Conservation (phyloP, 2,888 invertebrate genomes). For the Idaea straminata region DNA sequence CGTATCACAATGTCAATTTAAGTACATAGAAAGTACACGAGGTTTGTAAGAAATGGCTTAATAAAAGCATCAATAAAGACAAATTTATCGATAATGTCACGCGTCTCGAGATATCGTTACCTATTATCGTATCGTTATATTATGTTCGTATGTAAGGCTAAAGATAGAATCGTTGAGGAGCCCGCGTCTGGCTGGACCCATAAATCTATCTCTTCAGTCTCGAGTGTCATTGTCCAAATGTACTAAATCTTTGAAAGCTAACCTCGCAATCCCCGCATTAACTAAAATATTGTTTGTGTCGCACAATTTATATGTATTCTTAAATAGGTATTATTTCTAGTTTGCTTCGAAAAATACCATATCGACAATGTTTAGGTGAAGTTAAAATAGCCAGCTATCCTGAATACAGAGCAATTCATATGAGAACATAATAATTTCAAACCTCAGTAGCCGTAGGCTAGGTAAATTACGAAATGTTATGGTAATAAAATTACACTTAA, state of each 20-base stretch:
- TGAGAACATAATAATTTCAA: not conserved
- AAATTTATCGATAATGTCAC: constrained; percentile 27
- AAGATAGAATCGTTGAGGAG: constrained; percentile 32
- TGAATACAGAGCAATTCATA: not conserved
- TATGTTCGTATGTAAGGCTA: constrained; percentile 10
- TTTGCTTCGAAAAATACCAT: constrained; percentile 12
- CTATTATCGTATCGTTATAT: not conserved
- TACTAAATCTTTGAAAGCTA: constrained; percentile 47
- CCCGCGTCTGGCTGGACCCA: constrained; percentile 43
- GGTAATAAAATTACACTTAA: constrained; percentile 19
- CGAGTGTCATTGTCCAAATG: constrained; percentile 45
- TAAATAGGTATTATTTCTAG: not conserved
- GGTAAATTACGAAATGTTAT: constrained; percentile 9
- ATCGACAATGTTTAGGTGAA: not conserved
- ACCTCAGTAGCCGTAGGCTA: not conserved
- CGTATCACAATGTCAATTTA: not conserved
- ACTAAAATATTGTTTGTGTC: constrained; percentile 23
- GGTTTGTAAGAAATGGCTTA: constrained; percentile 17
- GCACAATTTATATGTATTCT: not conserved
- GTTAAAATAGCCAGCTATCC: not conserved
- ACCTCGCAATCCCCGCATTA: constrained; percentile 41
- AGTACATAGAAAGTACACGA: constrained; percentile 5
- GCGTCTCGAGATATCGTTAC: constrained; percentile 24
- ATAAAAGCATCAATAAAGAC: constrained; percentile 30
- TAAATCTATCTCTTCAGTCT: constrained; percentile 50